phyloP scores from a whole-genome alignment of 1,140 invertebrate genomes.

The Diprion similis region DNA sequence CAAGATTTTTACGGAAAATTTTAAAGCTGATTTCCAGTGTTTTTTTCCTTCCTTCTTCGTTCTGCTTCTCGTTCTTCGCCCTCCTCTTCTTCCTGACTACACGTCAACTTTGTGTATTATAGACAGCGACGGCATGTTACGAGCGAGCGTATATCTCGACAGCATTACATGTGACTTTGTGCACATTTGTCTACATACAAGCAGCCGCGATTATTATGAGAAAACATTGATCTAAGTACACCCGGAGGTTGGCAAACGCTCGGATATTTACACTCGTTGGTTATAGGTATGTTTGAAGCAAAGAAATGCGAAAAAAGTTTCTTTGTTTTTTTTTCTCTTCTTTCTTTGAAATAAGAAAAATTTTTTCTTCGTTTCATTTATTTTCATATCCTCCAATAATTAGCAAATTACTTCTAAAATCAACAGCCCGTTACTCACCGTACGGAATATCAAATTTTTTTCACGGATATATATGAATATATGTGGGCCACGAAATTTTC shows the following conservation, averaged over 20 bases:
- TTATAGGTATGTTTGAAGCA: background rate
- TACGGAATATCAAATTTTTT: no score
- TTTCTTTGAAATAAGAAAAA: background rate
- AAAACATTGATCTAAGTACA: background rate
- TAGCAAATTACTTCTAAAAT: no score
- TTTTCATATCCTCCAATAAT: no score
- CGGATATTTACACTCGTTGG: background rate
- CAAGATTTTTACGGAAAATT: slow-evolving; percentile 8
- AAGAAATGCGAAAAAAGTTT: background rate
- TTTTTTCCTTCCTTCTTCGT: background rate
- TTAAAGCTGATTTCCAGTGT: background rate
- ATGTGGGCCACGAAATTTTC: no score
- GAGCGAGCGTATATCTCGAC: no score
- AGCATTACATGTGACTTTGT: background rate
- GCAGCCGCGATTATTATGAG: background rate
- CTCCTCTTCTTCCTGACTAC: no score
- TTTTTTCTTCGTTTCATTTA: background rate
- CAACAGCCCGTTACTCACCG: no score
- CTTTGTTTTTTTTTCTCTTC: background rate
- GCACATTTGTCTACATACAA: background rate
- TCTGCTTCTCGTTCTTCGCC: no score
- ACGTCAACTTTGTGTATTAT: no score
- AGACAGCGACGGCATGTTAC: no score
- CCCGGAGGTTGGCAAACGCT: background rate
- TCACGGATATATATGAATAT: no score